phyloP scores from a whole-genome alignment of 2,797 vertebrate genomes.

The Setipinna tenuifilis region DNA sequence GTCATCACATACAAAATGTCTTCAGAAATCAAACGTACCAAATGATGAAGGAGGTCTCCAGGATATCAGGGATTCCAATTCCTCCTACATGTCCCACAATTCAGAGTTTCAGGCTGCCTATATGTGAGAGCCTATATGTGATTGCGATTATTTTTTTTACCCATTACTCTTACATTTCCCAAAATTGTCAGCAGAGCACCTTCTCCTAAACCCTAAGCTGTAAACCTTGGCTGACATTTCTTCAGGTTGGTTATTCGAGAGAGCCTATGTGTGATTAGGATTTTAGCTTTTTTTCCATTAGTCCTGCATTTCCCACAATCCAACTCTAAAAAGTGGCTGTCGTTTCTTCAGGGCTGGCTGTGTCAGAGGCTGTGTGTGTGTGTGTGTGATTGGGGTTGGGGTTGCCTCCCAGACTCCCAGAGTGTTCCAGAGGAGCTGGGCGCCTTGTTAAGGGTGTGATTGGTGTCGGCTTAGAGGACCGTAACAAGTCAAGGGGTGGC shows the following conservation, averaged over 20 bases:
- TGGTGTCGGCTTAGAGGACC: neutral
- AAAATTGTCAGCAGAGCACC: too few species aligned
- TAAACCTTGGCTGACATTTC: neutral
- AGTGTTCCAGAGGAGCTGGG: neutral
- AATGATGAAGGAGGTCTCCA: neutral
- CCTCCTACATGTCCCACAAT: neutral
- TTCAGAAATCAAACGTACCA: neutral
- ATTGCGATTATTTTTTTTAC: neutral
- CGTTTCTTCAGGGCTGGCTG: neutral
- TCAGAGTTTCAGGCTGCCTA: neutral
- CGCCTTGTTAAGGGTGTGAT: conserved; percentile 13
- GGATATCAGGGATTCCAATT: neutral
- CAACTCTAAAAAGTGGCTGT: neutral
- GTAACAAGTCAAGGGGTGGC: conserved; percentile 28
- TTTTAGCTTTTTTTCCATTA: neutral
- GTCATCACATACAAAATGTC: neutral
- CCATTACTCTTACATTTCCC: too few species aligned
- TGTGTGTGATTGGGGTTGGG: neutral
- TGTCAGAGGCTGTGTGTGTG: neutral
- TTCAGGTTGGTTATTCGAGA: neutral
- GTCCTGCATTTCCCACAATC: neutral
- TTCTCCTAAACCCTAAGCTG: too few species aligned
- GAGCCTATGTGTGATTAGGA: neutral
- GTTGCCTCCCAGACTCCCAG: neutral
- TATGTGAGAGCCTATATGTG: neutral